Conservation (phyloP, 2,888 invertebrate species). For the Lochmaea crataegi region DNA sequence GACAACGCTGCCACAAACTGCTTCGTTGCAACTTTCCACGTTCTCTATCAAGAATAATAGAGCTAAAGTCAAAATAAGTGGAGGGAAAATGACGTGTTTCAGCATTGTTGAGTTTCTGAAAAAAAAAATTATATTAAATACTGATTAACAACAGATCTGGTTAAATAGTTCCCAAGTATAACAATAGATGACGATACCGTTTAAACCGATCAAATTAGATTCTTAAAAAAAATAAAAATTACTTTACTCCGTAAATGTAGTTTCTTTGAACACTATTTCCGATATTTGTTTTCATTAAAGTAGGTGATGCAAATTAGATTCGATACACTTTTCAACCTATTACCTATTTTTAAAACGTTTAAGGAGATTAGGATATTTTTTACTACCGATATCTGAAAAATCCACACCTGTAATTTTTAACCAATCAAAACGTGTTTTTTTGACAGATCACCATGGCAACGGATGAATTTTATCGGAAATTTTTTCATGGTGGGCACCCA, state of each 20-base stretch:
- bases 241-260: not conserved
- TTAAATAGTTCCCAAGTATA: too few species aligned
- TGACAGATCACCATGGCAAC: too few species aligned
- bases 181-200: too few species aligned
- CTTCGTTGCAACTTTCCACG: conserved; percentile 80
- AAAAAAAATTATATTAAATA: conserved; percentile 16
- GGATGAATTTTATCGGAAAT: too few species aligned
- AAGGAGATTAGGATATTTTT: not conserved
- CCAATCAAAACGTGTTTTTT: too few species aligned
- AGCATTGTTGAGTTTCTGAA: conserved; percentile 35
- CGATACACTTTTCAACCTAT: not conserved
- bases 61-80: conserved; percentile 12
- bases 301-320: not conserved
- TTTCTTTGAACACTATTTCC: not conserved
- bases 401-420: too few species aligned
- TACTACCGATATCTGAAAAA: too few species aligned
- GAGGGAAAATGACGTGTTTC: conserved; percentile 30
- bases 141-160: too few species aligned
- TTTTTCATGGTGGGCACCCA: too few species aligned
- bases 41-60: conserved; percentile 37
- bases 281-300: too few species aligned
- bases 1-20: conserved; percentile 94
- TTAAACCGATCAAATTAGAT: too few species aligned
- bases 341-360: not conserved
- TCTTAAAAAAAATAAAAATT: too few species aligned